phyloP scores from a whole-genome alignment of 92 coral and sea anemone species.

The Muricea muricata region DNA sequence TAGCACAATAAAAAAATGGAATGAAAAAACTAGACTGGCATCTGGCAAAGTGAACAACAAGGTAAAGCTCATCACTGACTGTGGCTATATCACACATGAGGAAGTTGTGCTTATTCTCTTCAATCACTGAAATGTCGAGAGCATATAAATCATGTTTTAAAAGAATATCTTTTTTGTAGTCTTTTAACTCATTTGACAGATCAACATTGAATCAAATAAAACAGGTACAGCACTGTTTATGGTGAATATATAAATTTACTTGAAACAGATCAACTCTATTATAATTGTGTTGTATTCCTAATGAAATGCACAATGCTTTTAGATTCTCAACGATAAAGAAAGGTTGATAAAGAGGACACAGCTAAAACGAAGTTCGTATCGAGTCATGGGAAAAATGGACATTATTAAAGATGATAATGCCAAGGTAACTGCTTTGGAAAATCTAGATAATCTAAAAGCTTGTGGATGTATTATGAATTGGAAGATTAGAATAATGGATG shows the following conservation, averaged over 20 bases:
- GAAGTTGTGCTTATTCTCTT: too few species aligned
- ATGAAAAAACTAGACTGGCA: slow-evolving; percentile 91
- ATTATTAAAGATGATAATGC: slow-evolving; percentile 7
- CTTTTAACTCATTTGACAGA: slow-evolving; percentile 93
- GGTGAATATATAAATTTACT: too few species aligned
- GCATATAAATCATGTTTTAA: not conserved
- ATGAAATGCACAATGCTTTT: too few species aligned
- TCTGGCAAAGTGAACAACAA: slow-evolving; percentile 92
- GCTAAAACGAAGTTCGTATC: slow-evolving; percentile 76
- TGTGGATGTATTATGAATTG: not conserved
- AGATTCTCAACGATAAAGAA: slow-evolving; percentile 89
- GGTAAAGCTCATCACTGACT: slow-evolving; percentile 49
- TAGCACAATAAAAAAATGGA: slow-evolving; percentile 90
- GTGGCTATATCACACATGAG: not conserved
- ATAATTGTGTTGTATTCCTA: too few species aligned
- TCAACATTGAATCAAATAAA: slow-evolving; percentile 88
- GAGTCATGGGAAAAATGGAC: slow-evolving; percentile 81
- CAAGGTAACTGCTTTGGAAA: not conserved
- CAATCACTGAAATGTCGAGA: not conserved
- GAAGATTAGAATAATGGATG: not conserved
- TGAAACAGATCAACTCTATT: too few species aligned
- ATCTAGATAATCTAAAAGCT: not conserved
- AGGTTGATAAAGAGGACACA: slow-evolving; percentile 94
- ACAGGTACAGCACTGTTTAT: slow-evolving; percentile 76
- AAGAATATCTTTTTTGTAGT: slow-evolving; percentile 52